Percentiles rank a stretch among this genome's conserved stretches.
These are phyloP conservation scores for Siphamia tubifer DNA, from an alignment of 2,113 vertebrate species.

Conservation along the genomic window DNA sequence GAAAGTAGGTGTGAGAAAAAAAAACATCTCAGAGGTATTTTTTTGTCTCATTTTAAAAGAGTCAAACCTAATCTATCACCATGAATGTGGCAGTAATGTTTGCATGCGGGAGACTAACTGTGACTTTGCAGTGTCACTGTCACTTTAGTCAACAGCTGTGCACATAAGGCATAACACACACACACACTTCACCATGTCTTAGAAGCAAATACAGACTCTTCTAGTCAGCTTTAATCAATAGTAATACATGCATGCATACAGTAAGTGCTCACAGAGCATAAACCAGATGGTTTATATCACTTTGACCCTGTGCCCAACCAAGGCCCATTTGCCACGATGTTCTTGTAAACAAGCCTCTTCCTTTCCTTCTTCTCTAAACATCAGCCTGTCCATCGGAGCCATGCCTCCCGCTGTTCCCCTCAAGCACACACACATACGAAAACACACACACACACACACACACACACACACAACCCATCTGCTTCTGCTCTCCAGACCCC, in stretches of 20 bases:
- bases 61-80: not conserved
- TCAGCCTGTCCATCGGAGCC: conserved; percentile 33
- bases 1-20: not conserved
- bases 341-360: conserved; percentile 48
- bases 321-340: conserved; percentile 31
- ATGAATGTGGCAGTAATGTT: not conserved
- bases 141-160: conserved; percentile 48
- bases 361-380: conserved; percentile 61
- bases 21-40: not conserved
- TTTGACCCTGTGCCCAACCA: conserved; percentile 30
- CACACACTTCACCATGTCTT: not conserved
- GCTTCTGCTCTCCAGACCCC: conserved; percentile 50
- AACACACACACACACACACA: conserved; percentile 38
- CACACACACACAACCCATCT: conserved; percentile 63
- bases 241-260: not conserved
- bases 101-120: not conserved
- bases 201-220: not conserved
- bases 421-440: conserved; percentile 20
- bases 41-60: not conserved
- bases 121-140: not conserved
- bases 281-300: conserved; percentile 41
- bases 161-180: conserved; percentile 30
- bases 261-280: not conserved
- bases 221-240: not conserved
- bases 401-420: conserved; percentile 39